Evolutionary conservation across 2,113 vertebrate genomes (phyloP), one percentile per base, ranked within the genome.

Genomic region (Syrrhaptes paradoxus): DNA sequence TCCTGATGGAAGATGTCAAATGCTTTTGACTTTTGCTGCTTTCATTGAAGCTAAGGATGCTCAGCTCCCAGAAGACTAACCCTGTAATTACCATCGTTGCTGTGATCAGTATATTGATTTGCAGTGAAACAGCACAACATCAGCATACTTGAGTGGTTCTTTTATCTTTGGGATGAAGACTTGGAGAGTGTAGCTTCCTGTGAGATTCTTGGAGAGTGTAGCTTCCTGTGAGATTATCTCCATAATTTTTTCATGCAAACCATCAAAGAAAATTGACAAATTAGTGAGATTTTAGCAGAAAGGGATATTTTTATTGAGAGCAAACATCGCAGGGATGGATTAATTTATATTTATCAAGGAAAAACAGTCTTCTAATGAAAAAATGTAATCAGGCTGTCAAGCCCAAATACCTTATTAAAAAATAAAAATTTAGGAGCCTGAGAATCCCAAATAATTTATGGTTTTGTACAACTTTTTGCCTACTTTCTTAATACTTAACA

Each of bases 81-180:
- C 77, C 59, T 32, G 71, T 76, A 90, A 92, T 92, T 90, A 61
- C 57, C 85, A 17, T 36, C 3, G 0, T 32, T 52, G 31, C 57
- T 68, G 26, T 51, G 58, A 80, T 88, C 88, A 54, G n/a, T 61
- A 21, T 61, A 95, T 90, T 82, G 95, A 93, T 93, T 79, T 63
- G 71, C 90, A 89, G 5, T 24, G 81, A 91, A 86, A 88, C 73
- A 87, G 87, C 90, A 43, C 71, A 66, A 32, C 63, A 72, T n/a
- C 91, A 89, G 76, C 88, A 51, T 55, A 41, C n/a, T 36, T 29
- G 34, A 88, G 43, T 43, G 74, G 25, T 62, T 11, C 85, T 93
- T 81, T 87, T 52, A 25, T 84, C 79, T 71, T 59, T 3, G 1
- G 25, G 10, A 57, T 46, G 63, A 55, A 79, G 62, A 65, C 62